phyloP scores from a whole-genome alignment of 1,140 invertebrate species.

The Euwallacea similis region DNA sequence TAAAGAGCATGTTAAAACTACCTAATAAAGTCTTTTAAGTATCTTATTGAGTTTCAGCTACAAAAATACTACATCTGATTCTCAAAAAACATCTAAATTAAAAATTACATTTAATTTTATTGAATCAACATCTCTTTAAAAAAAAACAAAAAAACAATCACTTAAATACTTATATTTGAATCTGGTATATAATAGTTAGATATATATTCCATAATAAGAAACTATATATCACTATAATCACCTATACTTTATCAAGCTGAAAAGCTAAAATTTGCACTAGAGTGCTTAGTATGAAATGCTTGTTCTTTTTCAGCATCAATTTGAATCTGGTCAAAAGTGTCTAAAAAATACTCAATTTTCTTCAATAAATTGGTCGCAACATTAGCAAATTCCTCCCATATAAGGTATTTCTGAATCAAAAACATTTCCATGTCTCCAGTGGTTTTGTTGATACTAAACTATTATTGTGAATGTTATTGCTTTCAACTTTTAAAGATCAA shows the following conservation, averaged over 20 bases:
- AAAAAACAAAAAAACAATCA: too few relatives aligned
- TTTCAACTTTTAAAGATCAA: conserved; percentile 48
- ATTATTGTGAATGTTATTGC: conserved; percentile 38
- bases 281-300: conserved; percentile 43
- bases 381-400: conserved; percentile 67
- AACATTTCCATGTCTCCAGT: conserved; percentile 48
- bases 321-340: conserved; percentile 48
- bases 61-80: too few relatives aligned
- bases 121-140: too few relatives aligned
- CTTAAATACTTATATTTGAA: too few relatives aligned
- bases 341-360: conserved; percentile 54
- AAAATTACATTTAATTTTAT: too few relatives aligned
- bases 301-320: conserved; percentile 38
- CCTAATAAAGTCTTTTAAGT: too few relatives aligned
- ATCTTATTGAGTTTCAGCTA: too few relatives aligned
- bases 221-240: too few relatives aligned
- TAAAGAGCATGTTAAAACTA: too few relatives aligned
- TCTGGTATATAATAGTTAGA: too few relatives aligned
- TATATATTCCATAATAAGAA: too few relatives aligned
- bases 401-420: conserved; percentile 51
- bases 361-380: conserved; percentile 66
- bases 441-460: conserved; percentile 51
- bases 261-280: conserved; percentile 51
- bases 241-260: conserved; percentile 48
- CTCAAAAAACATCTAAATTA: too few relatives aligned